Percentiles rank a stretch among this genome's conserved stretches.
These are phyloP conservation scores for Myotis lucifugus DNA, from an alignment of 2,113 vertebrate genomes.

Conservation along the genomic window DNA sequence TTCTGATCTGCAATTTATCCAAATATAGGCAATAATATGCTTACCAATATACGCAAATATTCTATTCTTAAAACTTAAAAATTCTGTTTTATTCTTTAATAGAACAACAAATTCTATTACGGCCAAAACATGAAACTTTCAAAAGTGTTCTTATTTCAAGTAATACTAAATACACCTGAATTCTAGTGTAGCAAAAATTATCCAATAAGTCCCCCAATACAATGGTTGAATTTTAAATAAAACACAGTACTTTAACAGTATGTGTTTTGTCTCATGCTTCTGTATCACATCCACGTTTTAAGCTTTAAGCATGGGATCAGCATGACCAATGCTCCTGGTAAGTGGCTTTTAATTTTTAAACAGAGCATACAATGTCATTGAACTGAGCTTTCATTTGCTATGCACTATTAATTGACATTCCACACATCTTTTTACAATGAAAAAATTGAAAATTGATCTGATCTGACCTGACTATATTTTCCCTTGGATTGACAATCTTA, in stretches of 20 bases:
- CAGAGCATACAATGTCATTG: neutral
- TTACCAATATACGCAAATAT: neutral
- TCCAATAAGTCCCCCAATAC: neutral
- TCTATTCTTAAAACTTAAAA: constrained; percentile 47
- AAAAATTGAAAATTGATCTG: neutral
- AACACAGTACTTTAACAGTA: neutral
- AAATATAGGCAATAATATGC: neutral
- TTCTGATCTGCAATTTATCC: constrained; percentile 18
- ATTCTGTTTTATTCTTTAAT: neutral
- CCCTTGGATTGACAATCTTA: neutral
- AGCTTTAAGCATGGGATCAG: neutral
- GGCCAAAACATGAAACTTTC: constrained; percentile 28
- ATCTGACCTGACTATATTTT: constrained; percentile 17
- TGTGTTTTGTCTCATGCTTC: neutral
- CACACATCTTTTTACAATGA: neutral
- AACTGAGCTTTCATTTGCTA: neutral
- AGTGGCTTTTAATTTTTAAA: constrained; percentile 33
- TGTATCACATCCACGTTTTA: neutral
- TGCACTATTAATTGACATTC: neutral
- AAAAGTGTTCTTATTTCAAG: constrained; percentile 19
- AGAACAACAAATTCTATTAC: constrained; percentile 20
- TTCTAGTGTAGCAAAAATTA: neutral
- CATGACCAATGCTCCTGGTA: neutral
- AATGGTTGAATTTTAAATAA: constrained; percentile 26
- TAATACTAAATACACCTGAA: constrained; percentile 29